Evolutionary conservation across 92 coral and sea anemone species (phyloP), one percentile per base, ranked within the genome.

Genomic region (Siderastrea siderea): DNA sequence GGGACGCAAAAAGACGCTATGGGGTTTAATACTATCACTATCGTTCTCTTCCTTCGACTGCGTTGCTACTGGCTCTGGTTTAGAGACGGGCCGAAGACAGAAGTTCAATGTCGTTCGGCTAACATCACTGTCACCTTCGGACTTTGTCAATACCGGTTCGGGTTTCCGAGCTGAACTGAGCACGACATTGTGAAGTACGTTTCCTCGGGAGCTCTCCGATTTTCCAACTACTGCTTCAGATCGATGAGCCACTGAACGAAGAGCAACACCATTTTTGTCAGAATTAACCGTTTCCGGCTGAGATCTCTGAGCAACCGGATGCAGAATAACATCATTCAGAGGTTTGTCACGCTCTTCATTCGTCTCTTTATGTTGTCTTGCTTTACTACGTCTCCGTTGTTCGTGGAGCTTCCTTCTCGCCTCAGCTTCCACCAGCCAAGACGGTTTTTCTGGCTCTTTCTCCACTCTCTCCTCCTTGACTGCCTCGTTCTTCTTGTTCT

Each of bases 351-450:
- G 19, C 13, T 82, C 66, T 47, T 49, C 60, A 5, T 61, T 64
- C 10, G 45, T 71, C 62, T 89, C 73, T 14, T 79, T 84, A 47
- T 85, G 87, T 9, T 87, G 90, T 74, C 90, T 95, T n/a, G 75
- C 60, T 79, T 85, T 88, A 15, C 54, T 81, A 9, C 83, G 93
- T 55, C 98, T 84, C 17, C 98, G 81, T 60, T 90, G 85, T 72
- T 93, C 98, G 71, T 95, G 96, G 46, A 87, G 89, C 73, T 96
- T 96, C 62, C 98, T 90, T 44, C 99, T 87, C 3, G 98, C 84
- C 80, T 96, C 99, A 14, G 98, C 96, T 82, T 98, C 99, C 52
- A 89, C 90, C 62, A 98, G 86, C 99, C 99, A 98, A 61, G 94
- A 92, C 0, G 99, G 99, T 94, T 96, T 98, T 47, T 93, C 92